These are phyloP conservation scores for Ctenopoma kingsleyae DNA, from an alignment of 2,797 vertebrate species.

Conservation along the genomic window DNA sequence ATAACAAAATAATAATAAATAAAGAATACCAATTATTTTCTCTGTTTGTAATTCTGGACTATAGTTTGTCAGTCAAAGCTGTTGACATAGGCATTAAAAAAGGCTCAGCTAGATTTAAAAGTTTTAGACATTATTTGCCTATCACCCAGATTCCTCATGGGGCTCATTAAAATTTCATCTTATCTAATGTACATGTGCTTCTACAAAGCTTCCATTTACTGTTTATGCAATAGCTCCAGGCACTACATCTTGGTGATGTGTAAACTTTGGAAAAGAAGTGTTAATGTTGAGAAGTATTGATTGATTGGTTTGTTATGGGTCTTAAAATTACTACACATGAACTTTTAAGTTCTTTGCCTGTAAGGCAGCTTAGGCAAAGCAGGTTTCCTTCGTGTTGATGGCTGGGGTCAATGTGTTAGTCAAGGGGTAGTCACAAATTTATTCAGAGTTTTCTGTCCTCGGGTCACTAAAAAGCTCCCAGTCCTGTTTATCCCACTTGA, in stretches of 20 bases:
- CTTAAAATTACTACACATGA: not conserved
- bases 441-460: not conserved
- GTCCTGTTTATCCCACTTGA: constrained; percentile 45
- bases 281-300: constrained; percentile 13
- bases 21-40: no score
- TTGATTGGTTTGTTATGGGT: constrained; percentile 3
- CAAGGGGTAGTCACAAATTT: constrained; percentile 42
- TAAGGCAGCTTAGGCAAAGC: constrained; percentile 31
- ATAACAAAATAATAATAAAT: no score
- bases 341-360: not conserved
- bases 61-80: constrained; percentile 8
- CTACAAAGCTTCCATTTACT: constrained; percentile 19
- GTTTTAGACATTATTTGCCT: constrained; percentile 38
- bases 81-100: constrained; percentile 9
- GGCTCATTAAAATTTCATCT: constrained; percentile 47
- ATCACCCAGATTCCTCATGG: constrained; percentile 36
- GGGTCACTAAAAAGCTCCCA: constrained; percentile 34
- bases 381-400: constrained; percentile 23
- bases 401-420: constrained; percentile 30
- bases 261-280: constrained; percentile 14
- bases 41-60: not conserved
- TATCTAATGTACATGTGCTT: constrained; percentile 42
- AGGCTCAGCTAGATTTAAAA: constrained; percentile 18
- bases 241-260: constrained; percentile 7
- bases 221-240: constrained; percentile 28